Base-by-base conservation (phyloP, 2,797 vertebrate species). In the Anisognathus igniventris region DNA sequence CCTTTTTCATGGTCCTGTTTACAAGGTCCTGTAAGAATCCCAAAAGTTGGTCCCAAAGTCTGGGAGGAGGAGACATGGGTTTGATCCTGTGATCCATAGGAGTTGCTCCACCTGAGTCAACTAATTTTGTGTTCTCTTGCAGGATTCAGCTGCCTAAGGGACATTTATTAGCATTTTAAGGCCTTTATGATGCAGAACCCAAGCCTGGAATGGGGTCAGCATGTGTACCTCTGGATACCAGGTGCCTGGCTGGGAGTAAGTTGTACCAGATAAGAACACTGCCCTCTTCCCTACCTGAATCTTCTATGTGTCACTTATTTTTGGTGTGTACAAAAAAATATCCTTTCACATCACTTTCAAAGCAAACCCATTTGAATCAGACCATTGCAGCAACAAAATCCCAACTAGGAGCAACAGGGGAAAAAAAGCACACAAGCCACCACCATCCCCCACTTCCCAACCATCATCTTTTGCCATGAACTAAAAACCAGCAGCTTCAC, bases 401-500 rank as follows among this genome's bases (percentile, higher is more conserved):
- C 76, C 82, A 88, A 61, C 11, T 9, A 81, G 76, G 42, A 91
- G 45, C 64, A 93, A 84, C 57, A 71, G 37, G 37, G 40, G 7
- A 10, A 56, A 61, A 56, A 60, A n/a, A 8, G 3, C 61, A 35
- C 17, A 18, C 11, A 6, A 18, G 22, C 54, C 73, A 54, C 47
- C 12, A 28, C 24, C 53, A 82, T 48, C 47, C 22, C 23, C n/a
- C 65, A 13, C 21, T 65, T 77, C 35, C 70, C 61, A 86, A 25
- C 33, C 45, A 40, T 73, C 90, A 45, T 81, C 48, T 67, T 82
- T 84, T 83, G 74, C 86, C 54, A 31, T 74, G 74, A 94, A 92
- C 66, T 45, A 72, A 93, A 97, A 93, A 20, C 51, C 87, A 96
- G 92, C 51, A 96, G 90, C 87, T 91, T 95, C 96, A 86, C 93